phyloP scores from a whole-genome alignment of 2,888 invertebrate species.

The Cantharis lateralis region DNA sequence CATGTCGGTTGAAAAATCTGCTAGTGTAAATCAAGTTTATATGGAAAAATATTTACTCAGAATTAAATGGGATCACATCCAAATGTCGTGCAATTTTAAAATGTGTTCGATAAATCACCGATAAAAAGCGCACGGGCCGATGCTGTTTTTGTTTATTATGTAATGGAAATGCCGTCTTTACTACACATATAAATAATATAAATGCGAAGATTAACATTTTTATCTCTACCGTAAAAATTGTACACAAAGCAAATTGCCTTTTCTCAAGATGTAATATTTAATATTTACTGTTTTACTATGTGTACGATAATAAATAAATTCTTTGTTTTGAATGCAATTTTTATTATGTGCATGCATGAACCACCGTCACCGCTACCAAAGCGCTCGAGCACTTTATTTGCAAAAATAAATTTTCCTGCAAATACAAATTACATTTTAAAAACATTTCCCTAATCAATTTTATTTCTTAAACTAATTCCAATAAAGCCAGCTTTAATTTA shows the following conservation, averaged over 20 bases:
- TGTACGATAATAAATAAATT: slow-evolving; percentile 19
- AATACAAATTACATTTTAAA: not conserved
- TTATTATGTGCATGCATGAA: not conserved
- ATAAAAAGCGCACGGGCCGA: slow-evolving; percentile 15
- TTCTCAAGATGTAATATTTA: slow-evolving; percentile 28
- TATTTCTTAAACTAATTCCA: not conserved
- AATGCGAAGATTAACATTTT: slow-evolving; percentile 30
- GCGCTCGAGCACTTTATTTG: not conserved
- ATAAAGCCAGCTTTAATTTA: not conserved
- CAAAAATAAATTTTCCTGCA: not conserved
- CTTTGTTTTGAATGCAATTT: not conserved
- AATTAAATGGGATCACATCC: slow-evolving; percentile 41
- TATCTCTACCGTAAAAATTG: slow-evolving; percentile 27
- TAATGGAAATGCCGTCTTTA: slow-evolving; percentile 26
- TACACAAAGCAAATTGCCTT: slow-evolving; percentile 21
- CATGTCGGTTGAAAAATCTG: slow-evolving; percentile 32
- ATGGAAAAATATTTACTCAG: slow-evolving; percentile 38
- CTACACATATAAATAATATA: slow-evolving; percentile 28
- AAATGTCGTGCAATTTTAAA: slow-evolving; percentile 41
- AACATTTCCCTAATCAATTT: not conserved
- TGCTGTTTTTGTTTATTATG: slow-evolving; percentile 28
- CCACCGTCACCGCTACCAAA: not conserved
- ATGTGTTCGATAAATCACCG: slow-evolving; percentile 32
- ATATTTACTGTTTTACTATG: slow-evolving; percentile 28
- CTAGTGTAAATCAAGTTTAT: slow-evolving; percentile 36